Percentiles rank a stretch among this genome's conserved stretches.
Conservation (phyloP, 2,888 invertebrate species). For the Morpho deidamia region DNA sequence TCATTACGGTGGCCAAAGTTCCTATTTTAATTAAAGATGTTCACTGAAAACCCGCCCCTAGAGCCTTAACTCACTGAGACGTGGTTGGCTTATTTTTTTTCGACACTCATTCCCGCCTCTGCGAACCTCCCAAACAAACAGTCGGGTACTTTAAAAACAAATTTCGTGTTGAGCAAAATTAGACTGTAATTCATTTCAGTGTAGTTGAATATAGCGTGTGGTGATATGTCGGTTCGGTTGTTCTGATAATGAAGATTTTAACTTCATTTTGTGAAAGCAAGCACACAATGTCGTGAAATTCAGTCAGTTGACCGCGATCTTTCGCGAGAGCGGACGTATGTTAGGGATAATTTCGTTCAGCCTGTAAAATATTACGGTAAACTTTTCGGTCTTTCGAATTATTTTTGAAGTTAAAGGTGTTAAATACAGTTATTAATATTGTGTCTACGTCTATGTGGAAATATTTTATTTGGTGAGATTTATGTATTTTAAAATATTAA, state of each 20-base stretch:
- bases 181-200: neutral
- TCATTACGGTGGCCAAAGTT: slow-evolving; percentile 63
- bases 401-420: neutral
- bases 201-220: slow-evolving; percentile 23
- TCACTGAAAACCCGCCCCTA: slow-evolving; percentile 69
- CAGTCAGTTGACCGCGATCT: slow-evolving; percentile 72
- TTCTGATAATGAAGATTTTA: slow-evolving; percentile 46
- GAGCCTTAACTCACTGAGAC: slow-evolving; percentile 73
- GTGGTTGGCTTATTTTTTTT: slow-evolving; percentile 79
- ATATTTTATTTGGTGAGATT: slow-evolving; percentile 4
- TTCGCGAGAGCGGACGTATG: slow-evolving; percentile 54
- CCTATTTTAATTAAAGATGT: slow-evolving; percentile 75
- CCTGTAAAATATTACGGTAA: slow-evolving; percentile 43
- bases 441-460: neutral
- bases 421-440: neutral
- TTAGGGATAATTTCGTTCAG: slow-evolving; percentile 27
- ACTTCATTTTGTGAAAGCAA: slow-evolving; percentile 74
- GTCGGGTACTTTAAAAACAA: slow-evolving; percentile 71
- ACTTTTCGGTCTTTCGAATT: slow-evolving; percentile 44
- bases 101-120: slow-evolving; percentile 77
- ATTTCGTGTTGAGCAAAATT: slow-evolving; percentile 28
- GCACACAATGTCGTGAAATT: slow-evolving; percentile 54
- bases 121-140: slow-evolving; percentile 78
- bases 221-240: slow-evolving; percentile 32
- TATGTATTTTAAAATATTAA: neutral